Evolutionary conservation across 2,797 vertebrate genomes (phyloP).

Genomic region (Oryzias sinensis): DNA sequence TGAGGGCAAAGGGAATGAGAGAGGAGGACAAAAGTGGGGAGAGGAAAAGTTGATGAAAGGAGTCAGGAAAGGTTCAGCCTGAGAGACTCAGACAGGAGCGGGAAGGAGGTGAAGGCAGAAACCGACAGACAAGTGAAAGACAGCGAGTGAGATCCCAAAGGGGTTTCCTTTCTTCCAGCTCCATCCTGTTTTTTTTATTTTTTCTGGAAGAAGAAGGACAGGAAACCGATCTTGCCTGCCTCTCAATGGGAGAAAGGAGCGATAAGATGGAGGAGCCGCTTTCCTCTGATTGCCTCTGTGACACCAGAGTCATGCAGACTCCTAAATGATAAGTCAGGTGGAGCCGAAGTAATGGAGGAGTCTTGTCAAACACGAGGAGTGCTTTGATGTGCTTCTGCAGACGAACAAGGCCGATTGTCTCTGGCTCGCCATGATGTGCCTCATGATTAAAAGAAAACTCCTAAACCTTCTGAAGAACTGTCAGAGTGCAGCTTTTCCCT

Average conservation of each 20-base stretch:
- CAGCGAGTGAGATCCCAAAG: conserved; percentile 43
- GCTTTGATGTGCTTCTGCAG: conserved; percentile 22
- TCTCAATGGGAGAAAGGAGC: conserved; percentile 32
- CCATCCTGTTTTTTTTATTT: conserved; percentile 52
- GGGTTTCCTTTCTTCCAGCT: conserved; percentile 42
- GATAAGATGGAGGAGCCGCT: conserved; percentile 15
- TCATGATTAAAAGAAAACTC: conserved; percentile 21
- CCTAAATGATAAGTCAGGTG: conserved; percentile 36
- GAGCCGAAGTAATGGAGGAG: conserved; percentile 20
- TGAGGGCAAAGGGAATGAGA: conserved; percentile 48
- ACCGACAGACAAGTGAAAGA: conserved; percentile 38
- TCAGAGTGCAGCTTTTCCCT: not conserved
- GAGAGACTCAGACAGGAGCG: conserved; percentile 46
- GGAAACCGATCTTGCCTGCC: conserved; percentile 36
- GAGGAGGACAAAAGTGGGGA: conserved; percentile 44
- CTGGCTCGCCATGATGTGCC: conserved; percentile 13
- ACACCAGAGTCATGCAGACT: conserved; percentile 41
- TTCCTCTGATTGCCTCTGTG: conserved; percentile 42
- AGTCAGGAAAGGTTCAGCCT: conserved; percentile 37
- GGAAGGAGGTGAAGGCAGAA: conserved; percentile 41
- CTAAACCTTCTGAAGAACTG: conserved; percentile 5
- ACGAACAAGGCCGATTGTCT: conserved; percentile 7
- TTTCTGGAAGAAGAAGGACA: conserved; percentile 38
- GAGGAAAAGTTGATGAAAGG: conserved; percentile 42
- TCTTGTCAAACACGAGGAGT: conserved; percentile 25